Evolutionary conservation across 2,888 invertebrate genomes (phyloP).

Genomic region (Stenichneumon culpator): DNA sequence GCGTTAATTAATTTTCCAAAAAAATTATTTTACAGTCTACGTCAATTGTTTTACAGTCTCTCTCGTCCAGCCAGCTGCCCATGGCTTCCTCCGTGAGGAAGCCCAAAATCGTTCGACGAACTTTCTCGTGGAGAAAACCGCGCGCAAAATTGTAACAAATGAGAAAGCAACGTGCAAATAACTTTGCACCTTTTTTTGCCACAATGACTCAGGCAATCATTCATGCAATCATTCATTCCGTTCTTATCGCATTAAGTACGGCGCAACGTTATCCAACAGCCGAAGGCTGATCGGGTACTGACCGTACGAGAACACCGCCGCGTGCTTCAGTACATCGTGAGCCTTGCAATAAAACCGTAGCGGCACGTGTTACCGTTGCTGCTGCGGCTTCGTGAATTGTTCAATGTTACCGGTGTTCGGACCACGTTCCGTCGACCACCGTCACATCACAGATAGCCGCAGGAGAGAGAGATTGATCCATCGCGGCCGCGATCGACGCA

Average conservation of each 20-base stretch:
- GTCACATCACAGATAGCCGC: neutral
- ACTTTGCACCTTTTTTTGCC: neutral
- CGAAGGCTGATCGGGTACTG: constrained; percentile 34
- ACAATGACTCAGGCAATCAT: neutral
- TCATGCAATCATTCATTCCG: constrained; percentile 10
- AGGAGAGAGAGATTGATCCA: constrained; percentile 7
- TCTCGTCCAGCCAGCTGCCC: too few relatives aligned
- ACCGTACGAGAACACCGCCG: constrained; percentile 3
- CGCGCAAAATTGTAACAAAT: too few relatives aligned
- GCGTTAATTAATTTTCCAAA: too few relatives aligned
- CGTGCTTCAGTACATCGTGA: constrained; percentile 39
- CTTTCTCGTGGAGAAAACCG: neutral
- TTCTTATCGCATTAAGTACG: constrained; percentile 29
- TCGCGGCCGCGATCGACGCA: neutral
- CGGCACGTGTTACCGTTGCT: constrained; percentile 35
- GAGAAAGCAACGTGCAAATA: neutral
- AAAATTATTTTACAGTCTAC: neutral
- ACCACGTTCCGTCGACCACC: neutral
- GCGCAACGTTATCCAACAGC: constrained; percentile 31
- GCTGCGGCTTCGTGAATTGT: constrained; percentile 3
- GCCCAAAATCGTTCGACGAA: too few relatives aligned
- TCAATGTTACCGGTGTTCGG: constrained; percentile 13
- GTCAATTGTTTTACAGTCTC: neutral
- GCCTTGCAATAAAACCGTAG: constrained; percentile 46
- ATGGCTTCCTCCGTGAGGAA: too few relatives aligned